phyloP scores from a whole-genome alignment of 1,140 invertebrate species.

The Achroia grisella region DNA sequence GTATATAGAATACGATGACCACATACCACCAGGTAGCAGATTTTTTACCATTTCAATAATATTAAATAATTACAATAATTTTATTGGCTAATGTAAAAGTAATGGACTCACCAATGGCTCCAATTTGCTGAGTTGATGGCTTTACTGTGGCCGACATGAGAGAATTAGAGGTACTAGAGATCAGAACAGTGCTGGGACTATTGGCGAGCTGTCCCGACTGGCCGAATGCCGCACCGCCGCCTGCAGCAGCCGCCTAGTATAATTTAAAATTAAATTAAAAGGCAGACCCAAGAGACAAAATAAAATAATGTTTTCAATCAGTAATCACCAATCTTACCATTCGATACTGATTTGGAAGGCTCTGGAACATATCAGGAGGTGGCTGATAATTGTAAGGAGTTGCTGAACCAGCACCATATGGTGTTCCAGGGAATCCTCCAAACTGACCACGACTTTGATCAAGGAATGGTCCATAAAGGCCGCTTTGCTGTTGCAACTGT shows the following conservation, averaged over 20 bases:
- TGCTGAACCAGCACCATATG: conserved; percentile 68
- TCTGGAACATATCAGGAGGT: conserved; percentile 87
- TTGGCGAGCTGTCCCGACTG: conserved; percentile 86
- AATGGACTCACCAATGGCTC: conserved; percentile 81
- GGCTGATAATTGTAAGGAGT: conserved; percentile 74
- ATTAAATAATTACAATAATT: too few relatives aligned
- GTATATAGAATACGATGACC: too few relatives aligned
- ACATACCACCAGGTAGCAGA: too few relatives aligned
- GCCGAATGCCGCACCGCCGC: conserved; percentile 79
- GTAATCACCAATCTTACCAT: conserved; percentile 75
- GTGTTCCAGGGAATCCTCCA: conserved; percentile 64
- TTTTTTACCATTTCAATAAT: too few relatives aligned
- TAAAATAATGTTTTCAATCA: not conserved
- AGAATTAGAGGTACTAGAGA: conserved; percentile 90
- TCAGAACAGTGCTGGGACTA: conserved; percentile 91
- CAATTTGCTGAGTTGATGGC: conserved; percentile 86
- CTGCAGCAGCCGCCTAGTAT: conserved; percentile 59
- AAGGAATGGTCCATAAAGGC: conserved; percentile 75
- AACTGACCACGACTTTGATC: conserved; percentile 68
- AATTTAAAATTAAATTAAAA: too few relatives aligned
- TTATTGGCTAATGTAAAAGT: not conserved
- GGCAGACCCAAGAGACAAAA: not conserved
- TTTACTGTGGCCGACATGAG: conserved; percentile 93
- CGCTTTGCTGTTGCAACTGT: conserved; percentile 83
- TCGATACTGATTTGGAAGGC: conserved; percentile 83